Base-by-base conservation (phyloP, 2,797 vertebrate genomes). In the Cossypha niveicapilla region DNA sequence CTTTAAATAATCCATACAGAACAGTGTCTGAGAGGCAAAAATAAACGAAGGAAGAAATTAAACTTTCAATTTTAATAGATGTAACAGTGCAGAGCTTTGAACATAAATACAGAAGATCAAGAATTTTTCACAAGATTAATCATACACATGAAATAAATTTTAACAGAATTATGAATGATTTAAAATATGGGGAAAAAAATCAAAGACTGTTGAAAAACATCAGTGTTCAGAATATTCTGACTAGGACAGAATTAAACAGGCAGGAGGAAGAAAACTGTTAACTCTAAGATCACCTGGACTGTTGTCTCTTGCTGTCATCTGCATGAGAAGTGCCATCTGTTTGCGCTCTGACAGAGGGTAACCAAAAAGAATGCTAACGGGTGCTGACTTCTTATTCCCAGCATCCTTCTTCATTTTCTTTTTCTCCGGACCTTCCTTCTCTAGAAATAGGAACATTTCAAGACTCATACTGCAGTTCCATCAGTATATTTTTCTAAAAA, bases 241-340 rank as follows among this genome's bases (percentile, higher is more conserved):
- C 1, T 50, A 15, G 15, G 35, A 42, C 7, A 75, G 70, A 92
- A 81, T 35, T 42, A 63, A 86, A 57, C 32, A 90, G 39, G 30
- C 35, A 86, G 30, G 12, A 74, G 70, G 60, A 63, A 91, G 42
- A 87, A 39, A 86, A 50, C 12, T 78, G 48, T 45, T 84, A 73
- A 86, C 50, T 74, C 28, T 32, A 53, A 71, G 92, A 84, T 97
- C 97, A 99, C 99, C 99, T 99, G 99, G 99, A 97, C 99, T 99
- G 98, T 99, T 99, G 97, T 99, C 98, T 97, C 98, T 98, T 86
- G 99, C 99, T 28, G 99, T 99, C 99, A 99, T 99, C 98, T 99
- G 99, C 99, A 99, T 99, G 48, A 99, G 98, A 89, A 99, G 99
- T 75, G 99, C 99, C 99, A 99, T 99, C 98, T 99, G 99, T 93